These are phyloP conservation scores for Scelioninae gen. 1 DNA, from an alignment of 2,888 invertebrate species.

Conservation along the genomic window DNA sequence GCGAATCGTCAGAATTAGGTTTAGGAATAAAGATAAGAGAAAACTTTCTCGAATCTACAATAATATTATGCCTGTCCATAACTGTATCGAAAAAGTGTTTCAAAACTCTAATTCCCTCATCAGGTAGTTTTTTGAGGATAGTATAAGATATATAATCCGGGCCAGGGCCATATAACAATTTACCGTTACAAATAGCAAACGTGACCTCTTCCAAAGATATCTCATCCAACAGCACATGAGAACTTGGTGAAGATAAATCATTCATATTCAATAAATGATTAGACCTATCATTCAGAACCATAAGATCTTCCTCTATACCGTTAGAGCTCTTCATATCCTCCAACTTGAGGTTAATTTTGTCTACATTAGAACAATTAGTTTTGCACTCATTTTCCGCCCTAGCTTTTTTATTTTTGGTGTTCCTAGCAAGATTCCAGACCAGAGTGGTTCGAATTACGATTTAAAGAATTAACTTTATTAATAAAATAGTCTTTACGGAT, in stretches of 20 bases:
- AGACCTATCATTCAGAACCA: not conserved
- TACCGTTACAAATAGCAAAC: not conserved
- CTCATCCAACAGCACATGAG: not conserved
- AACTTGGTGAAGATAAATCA: not conserved
- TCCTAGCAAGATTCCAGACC: not conserved
- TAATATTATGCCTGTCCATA: not conserved
- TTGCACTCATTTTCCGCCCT: not conserved
- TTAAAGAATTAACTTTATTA: slow-evolving; percentile 1
- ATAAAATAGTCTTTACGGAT: not conserved
- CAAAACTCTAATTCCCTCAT: not conserved
- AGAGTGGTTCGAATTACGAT: not conserved
- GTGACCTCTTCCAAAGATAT: not conserved
- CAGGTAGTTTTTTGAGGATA: not conserved
- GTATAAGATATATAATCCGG: not conserved
- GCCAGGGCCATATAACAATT: not conserved
- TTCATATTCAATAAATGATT: not conserved
- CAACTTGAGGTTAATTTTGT: not conserved
- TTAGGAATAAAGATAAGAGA: slow-evolving; percentile 7
- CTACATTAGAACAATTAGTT: slow-evolving; percentile 2
- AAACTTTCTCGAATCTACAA: not conserved
- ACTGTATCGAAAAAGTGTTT: not conserved
- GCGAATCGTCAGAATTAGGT: not conserved
- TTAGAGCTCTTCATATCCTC: not conserved
- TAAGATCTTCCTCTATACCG: not conserved
- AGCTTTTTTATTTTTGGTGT: not conserved